These are phyloP conservation scores for Caenorhabditis brenneri DNA, from an alignment of 1,140 invertebrate species.

Conservation along the genomic window DNA sequence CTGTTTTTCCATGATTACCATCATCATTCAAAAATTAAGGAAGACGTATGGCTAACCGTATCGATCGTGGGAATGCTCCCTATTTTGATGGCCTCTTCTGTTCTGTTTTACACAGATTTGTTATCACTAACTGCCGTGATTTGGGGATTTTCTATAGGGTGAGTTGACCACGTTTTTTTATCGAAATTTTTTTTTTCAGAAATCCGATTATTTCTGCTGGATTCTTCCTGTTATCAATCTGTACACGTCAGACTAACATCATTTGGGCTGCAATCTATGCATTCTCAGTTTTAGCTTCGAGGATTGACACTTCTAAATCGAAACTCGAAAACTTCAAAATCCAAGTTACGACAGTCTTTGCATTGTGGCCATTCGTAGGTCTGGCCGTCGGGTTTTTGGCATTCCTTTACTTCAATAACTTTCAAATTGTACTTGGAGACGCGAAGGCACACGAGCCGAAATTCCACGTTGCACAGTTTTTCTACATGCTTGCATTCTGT, in stretches of 20 bases:
- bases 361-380: conserved; percentile 49
- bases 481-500: conserved; percentile 85
- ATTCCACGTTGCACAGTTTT: conserved; percentile 84
- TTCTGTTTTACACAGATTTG: conserved; percentile 92
- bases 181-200: background rate
- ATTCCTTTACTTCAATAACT: conserved; percentile 75
- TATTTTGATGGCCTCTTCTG: conserved; percentile 89
- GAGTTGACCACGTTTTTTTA: background rate
- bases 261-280: conserved; percentile 84
- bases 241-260: conserved; percentile 90
- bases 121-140: conserved; percentile 74
- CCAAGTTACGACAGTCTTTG: background rate
- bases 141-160: conserved; percentile 50
- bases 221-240: conserved; percentile 75
- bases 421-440: conserved; percentile 90
- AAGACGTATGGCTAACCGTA: conserved; percentile 71
- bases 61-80: conserved; percentile 82
- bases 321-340: background rate
- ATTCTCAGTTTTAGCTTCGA: conserved; percentile 9
- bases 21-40: background rate
- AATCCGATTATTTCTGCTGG: conserved; percentile 48
- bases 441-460: conserved; percentile 82
- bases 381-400: conserved; percentile 50
- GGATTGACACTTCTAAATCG: background rate
- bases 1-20: background rate